phyloP scores from a whole-genome alignment of 2,113 vertebrate genomes.

The Strix aluco region DNA sequence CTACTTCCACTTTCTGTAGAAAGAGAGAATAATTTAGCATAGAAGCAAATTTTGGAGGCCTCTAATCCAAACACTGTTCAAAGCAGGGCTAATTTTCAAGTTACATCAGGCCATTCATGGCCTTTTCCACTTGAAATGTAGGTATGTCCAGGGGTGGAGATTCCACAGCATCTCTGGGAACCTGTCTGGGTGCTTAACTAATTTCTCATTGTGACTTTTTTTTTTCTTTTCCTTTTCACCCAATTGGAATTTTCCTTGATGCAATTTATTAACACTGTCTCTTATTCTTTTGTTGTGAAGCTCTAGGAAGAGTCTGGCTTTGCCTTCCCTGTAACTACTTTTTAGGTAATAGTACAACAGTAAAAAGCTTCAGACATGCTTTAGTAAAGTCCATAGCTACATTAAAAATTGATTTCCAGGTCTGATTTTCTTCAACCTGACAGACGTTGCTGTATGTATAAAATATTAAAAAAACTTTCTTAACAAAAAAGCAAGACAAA shows the following conservation, averaged over 20 bases:
- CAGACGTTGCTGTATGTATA: not conserved
- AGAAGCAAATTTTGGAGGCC: not conserved
- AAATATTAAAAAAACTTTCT: not conserved
- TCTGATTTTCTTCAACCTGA: not conserved
- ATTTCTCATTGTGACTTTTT: not conserved
- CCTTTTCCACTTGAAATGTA: not conserved
- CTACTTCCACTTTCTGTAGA: not conserved
- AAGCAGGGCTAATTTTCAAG: not conserved
- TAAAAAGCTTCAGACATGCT: not conserved
- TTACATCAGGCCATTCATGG: not conserved
- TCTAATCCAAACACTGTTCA: not conserved
- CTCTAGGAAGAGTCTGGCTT: not conserved
- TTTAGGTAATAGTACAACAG: not conserved
- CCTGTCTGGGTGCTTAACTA: not conserved
- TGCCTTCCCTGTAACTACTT: not conserved
- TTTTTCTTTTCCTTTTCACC: not conserved
- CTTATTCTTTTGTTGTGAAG: not conserved
- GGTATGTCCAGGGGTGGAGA: not conserved
- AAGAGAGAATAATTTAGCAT: not conserved
- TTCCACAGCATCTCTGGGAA: not conserved
- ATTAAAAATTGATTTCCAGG: not conserved
- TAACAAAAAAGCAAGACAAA: not conserved
- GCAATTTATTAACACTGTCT: not conserved
- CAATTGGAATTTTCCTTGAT: not conserved
- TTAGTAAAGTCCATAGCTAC: not conserved